Evolutionary conservation across 2,797 vertebrate species (phyloP).

Genomic region (Myotis vivesi): DNA sequence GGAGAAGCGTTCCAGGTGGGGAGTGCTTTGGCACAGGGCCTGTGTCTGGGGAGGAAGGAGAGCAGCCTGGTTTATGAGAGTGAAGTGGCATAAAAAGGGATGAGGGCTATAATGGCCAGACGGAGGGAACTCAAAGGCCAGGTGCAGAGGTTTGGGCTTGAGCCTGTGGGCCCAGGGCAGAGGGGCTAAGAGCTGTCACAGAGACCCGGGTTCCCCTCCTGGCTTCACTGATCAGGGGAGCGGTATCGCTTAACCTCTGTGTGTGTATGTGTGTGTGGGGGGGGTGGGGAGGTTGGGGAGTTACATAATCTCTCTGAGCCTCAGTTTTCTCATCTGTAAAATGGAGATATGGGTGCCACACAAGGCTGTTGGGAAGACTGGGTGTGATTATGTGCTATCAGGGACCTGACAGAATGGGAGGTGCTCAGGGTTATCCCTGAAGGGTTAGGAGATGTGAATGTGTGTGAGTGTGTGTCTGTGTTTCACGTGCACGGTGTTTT

Average conservation of each 20-base stretch:
- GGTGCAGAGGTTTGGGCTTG: background rate
- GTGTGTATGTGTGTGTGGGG: no score
- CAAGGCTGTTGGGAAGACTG: accelerated
- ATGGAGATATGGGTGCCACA: accelerated
- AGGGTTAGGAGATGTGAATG: background rate
- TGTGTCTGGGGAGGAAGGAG: no score
- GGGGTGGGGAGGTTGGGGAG: no score
- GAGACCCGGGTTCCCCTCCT: background rate
- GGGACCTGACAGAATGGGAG: background rate
- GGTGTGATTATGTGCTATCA: accelerated
- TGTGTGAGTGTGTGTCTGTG: background rate
- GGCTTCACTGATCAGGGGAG: background rate
- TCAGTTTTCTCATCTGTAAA: background rate
- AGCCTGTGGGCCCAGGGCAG: background rate
- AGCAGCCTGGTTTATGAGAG: background rate
- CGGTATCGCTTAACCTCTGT: background rate
- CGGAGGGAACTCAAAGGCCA: background rate
- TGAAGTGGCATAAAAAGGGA: background rate
- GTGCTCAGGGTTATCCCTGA: no score
- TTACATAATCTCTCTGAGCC: background rate
- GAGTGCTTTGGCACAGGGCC: accelerated
- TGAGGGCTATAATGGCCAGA: no score
- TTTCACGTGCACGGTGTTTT: accelerated
- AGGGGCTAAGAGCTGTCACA: background rate
- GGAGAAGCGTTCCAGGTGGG: background rate